Conservation (phyloP, 2,888 invertebrate genomes). For the Pterobdella sp. region DNA sequence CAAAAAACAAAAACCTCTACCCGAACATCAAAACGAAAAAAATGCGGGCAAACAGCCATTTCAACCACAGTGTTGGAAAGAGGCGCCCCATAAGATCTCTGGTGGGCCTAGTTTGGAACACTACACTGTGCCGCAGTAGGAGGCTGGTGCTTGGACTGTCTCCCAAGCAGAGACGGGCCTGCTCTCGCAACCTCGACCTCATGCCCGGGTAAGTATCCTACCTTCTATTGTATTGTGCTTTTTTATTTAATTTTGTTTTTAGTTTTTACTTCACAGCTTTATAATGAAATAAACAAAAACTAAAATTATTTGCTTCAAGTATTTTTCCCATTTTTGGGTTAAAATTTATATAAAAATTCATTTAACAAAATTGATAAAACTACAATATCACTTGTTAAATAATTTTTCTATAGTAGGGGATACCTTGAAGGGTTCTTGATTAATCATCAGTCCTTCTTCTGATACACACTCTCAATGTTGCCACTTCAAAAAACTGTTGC, state of each 20-base stretch:
- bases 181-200: conserved; percentile 46
- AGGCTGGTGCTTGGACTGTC: conserved; percentile 40
- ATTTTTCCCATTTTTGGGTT: too few relatives aligned
- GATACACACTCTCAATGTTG: too few relatives aligned
- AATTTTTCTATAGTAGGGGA: too few relatives aligned
- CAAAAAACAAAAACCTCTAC: conserved; percentile 2
- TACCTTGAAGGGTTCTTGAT: too few relatives aligned
- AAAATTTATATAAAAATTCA: too few relatives aligned
- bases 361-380: too few relatives aligned
- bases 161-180: conserved; percentile 43
- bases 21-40: neutral
- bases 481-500: too few relatives aligned
- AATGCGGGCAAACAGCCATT: neutral
- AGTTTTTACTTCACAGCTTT: neutral
- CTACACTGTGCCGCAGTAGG: conserved; percentile 27
- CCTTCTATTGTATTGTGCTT: neutral
- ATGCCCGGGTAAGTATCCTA: conserved; percentile 56
- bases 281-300: too few relatives aligned
- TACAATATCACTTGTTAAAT: too few relatives aligned
- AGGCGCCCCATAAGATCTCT: neutral
- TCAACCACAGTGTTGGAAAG: neutral
- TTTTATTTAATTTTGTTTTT: neutral
- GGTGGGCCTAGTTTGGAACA: conserved; percentile 29
- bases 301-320: too few relatives aligned
- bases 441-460: too few relatives aligned